Base-by-base conservation (phyloP, 1,140 invertebrate genomes). In the Bombyx mandarina region DNA sequence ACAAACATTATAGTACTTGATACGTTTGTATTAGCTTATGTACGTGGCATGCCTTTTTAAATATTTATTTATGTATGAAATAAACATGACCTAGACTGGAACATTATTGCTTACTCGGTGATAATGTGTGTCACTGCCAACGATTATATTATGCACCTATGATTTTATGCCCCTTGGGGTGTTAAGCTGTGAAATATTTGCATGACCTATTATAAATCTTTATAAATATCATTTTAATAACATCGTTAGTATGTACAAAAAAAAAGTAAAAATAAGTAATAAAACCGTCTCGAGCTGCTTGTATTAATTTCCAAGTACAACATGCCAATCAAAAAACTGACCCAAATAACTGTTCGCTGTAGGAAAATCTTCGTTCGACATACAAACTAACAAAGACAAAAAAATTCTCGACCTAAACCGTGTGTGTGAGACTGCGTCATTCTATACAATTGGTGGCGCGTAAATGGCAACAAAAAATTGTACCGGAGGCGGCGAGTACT, bases 391-490 rank as follows among this genome's bases (percentile, higher is more conserved):
- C 55, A 58, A 59, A 59, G n/a, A 61, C 35, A 66, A 66, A 66
- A 57, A 63, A 42, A 49, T 63, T 63, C 56, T 62, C 60, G 61
- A 66, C 57, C 56, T 63, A 35, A 35, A 35, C 50, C 26, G 58
- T 57, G 55, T 57, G 55, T 74, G 65, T 65, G 63, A 63, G 71
- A 77, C 62, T 56, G 70, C 65, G 71, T 77, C 65, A 67, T 22
- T 22, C 42, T 56, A 65, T 69, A 69, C 69, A 73, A 73, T 75
- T 71, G 69, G 66, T 59, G 67, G 69, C 69, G 69, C 63, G 67
- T 71, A 76, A 73, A 72, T 72, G 71, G 60, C 70, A 84, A 83
- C 83, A 84, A 81, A 79, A 77, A 75, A 82, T 80, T 63, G 65
- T 73, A 75, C 71, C 77, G 73, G 69, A 75, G 81, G 71, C 75